These are phyloP conservation scores for Sebastes flavidus DNA, from an alignment of 2,797 vertebrate genomes.

Conservation along the genomic window DNA sequence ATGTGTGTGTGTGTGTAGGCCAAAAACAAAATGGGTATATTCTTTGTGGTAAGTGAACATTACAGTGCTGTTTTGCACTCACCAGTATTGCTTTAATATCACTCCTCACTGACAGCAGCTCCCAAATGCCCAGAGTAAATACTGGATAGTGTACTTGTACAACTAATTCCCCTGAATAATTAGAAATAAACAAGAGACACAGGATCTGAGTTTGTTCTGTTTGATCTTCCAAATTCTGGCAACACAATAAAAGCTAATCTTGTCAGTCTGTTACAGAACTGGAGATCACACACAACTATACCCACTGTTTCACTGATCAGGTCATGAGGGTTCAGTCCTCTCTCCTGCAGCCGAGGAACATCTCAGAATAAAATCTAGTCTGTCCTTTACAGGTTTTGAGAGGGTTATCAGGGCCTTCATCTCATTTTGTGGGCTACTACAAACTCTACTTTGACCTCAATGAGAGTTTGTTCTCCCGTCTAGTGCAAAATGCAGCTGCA, in stretches of 20 bases:
- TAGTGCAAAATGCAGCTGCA: background rate
- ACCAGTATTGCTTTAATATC: background rate
- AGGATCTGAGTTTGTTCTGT: constrained; percentile 9
- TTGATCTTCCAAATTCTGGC: constrained; percentile 8
- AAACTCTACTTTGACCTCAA: background rate
- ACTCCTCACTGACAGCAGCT: constrained; percentile 4
- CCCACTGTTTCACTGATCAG: constrained; percentile 1
- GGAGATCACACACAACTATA: background rate
- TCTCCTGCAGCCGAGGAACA: constrained; percentile 2
- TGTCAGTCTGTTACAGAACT: background rate
- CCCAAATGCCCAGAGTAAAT: constrained; percentile 19
- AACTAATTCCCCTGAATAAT: constrained; percentile 17
- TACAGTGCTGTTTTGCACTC: background rate
- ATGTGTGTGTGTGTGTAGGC: background rate
- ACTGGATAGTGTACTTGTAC: background rate
- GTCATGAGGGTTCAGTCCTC: constrained; percentile 11
- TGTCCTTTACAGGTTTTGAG: constrained; percentile 3
- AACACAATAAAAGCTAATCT: constrained; percentile 5
- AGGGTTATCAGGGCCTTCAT: constrained; percentile 5
- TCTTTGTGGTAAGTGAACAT: background rate
- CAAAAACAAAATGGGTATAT: background rate
- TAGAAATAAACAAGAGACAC: constrained; percentile 13
- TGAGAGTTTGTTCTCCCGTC: background rate
- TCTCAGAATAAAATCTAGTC: constrained; percentile 5
- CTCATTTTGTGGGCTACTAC: background rate